phyloP scores from a whole-genome alignment of 1,140 invertebrate species.

The Lethrus apterus region DNA sequence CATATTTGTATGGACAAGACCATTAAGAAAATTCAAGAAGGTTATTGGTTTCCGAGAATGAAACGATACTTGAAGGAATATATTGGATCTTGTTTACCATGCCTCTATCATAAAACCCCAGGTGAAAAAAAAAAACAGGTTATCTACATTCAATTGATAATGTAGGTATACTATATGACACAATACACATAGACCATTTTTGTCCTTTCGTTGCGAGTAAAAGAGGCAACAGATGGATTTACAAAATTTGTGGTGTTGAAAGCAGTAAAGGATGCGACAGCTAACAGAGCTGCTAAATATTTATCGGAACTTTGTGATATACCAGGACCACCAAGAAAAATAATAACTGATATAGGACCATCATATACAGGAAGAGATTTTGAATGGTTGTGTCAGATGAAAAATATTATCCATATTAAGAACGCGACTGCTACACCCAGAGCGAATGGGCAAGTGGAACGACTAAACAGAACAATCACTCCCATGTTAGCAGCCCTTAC shows the following conservation, averaged over 20 bases:
- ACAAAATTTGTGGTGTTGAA: constrained; percentile 24
- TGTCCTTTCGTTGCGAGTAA: constrained; percentile 19
- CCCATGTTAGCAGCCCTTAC: constrained; percentile 12
- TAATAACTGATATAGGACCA: constrained; percentile 27
- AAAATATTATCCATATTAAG: constrained; percentile 24
- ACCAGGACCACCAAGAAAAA: constrained; percentile 23
- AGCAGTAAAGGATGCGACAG: constrained; percentile 23
- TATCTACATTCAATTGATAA: constrained; percentile 1
- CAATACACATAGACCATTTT: constrained; percentile 3
- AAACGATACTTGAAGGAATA: constrained; percentile 25
- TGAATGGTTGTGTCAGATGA: constrained; percentile 20
- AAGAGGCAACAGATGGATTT: constrained; percentile 18
- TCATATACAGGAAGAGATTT: constrained; percentile 30
- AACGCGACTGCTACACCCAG: constrained; percentile 32
- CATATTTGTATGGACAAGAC: constrained; percentile 23
- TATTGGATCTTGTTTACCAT: constrained; percentile 26
- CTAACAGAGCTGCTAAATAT: background rate
- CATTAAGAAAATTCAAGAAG: constrained; percentile 21
- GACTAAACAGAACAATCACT: constrained; percentile 25
- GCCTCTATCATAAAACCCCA: constrained; percentile 28
- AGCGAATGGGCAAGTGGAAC: constrained; percentile 34
- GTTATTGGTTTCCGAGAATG: constrained; percentile 34
- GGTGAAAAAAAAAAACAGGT: constrained; percentile 18
- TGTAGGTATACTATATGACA: background rate
- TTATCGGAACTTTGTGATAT: constrained; percentile 8